Conservation (phyloP, 2,113 vertebrate species). For the Tetrax tetrax region DNA sequence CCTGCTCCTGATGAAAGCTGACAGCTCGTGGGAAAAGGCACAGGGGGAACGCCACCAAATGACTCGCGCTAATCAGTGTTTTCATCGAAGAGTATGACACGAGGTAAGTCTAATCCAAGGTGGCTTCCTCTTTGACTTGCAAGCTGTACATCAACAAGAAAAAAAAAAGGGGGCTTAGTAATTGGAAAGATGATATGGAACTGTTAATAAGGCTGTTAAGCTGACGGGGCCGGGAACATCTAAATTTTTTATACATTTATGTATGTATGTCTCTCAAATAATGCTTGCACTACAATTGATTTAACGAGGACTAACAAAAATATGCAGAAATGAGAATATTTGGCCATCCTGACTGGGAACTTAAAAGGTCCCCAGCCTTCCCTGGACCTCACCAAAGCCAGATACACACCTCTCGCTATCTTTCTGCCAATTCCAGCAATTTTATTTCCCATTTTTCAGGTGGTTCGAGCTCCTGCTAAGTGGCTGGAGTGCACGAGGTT, state of each 20-base stretch:
- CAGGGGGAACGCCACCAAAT: background rate
- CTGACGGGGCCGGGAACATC: constrained; percentile 35
- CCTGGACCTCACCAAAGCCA: background rate
- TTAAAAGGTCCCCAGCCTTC: background rate
- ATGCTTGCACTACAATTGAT: constrained; percentile 5
- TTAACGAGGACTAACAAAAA: constrained; percentile 20
- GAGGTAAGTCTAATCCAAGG: background rate
- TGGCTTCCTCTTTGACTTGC: constrained; percentile 24
- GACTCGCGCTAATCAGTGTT: background rate
- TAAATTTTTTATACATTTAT: background rate
- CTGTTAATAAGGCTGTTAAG: constrained; percentile 57
- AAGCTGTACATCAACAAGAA: background rate
- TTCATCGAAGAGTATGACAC: constrained; percentile 24
- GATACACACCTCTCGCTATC: rapidly evolving
- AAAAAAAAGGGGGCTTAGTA: background rate
- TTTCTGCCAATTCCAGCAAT: background rate
- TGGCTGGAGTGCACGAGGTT: rapidly evolving
- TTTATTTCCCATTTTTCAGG: background rate
- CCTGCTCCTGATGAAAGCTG: constrained; percentile 17
- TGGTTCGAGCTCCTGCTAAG: background rate
- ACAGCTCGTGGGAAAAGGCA: constrained; percentile 7
- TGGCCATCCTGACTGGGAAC: background rate
- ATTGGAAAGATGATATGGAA: constrained; percentile 60
- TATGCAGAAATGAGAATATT: background rate
- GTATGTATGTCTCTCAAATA: background rate